A percentile compares a stretch with the other conserved stretches of the same genome.
Conservation (phyloP, 2,797 vertebrate species). For the Pogoniulus pusillus region DNA sequence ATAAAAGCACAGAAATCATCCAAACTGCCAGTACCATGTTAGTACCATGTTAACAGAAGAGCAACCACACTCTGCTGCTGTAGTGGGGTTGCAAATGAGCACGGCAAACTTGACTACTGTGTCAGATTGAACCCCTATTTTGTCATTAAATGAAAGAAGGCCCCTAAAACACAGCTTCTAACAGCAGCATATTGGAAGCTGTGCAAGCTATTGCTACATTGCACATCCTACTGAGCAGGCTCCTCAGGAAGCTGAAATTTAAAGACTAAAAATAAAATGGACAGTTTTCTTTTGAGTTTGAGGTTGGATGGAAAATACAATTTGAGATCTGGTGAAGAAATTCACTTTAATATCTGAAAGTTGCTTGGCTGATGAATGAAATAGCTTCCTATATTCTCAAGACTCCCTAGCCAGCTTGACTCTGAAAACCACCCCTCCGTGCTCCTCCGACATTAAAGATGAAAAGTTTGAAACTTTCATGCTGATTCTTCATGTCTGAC, state of each 20-base stretch:
- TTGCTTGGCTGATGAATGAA: neutral
- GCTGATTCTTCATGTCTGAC: neutral
- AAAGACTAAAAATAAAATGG: neutral
- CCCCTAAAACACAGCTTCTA: neutral
- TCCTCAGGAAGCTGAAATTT: neutral
- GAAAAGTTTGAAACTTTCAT: neutral
- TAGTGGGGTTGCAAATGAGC: neutral
- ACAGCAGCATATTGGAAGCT: neutral
- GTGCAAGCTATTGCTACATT: neutral
- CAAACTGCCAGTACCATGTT: fast-evolving
- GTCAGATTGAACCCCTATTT: neutral
- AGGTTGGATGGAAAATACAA: neutral
- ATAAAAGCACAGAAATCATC: neutral
- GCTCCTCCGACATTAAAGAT: neutral
- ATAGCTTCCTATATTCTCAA: neutral
- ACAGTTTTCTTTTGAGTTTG: neutral
- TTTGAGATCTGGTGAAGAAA: neutral
- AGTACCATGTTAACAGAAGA: neutral
- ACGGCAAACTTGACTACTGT: neutral
- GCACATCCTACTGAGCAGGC: neutral
- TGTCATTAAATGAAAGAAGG: neutral
- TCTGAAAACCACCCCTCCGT: neutral
- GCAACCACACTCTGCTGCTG: neutral
- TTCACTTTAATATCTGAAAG: neutral
- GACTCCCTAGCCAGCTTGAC: neutral